These are phyloP conservation scores for Prolemur simus DNA, from an alignment of 2,113 vertebrate species.

Conservation along the genomic window DNA sequence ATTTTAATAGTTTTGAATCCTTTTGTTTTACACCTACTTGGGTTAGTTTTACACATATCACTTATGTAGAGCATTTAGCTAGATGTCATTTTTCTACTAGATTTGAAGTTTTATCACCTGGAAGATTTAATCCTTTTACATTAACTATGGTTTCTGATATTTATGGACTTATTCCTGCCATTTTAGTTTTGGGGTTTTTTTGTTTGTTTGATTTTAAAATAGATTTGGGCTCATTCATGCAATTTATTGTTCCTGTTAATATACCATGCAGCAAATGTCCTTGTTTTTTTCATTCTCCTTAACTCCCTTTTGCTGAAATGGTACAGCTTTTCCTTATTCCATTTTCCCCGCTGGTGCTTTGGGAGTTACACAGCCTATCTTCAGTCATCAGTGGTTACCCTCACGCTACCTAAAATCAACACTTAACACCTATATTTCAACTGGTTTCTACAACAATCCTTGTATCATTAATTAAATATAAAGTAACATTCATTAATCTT, in stretches of 20 bases:
- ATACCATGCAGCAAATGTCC: neutral
- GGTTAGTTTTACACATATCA: neutral
- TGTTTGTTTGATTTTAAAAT: no score
- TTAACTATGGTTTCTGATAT: neutral
- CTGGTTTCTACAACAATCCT: neutral
- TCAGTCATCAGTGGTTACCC: neutral
- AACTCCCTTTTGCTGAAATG: no score
- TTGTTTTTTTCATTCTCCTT: neutral
- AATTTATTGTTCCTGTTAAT: neutral
- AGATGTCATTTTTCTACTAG: neutral
- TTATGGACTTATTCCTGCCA: no score
- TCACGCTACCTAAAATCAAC: neutral
- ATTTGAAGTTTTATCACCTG: neutral
- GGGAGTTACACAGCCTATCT: no score
- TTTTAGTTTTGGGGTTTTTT: no score
- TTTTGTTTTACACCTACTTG: neutral
- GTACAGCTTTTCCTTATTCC: neutral
- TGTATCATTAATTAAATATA: neutral
- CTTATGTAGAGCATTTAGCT: neutral
- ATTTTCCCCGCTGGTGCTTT: neutral
- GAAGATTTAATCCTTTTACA: neutral
- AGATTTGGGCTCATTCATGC: neutral
- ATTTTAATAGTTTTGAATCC: neutral
- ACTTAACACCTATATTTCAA: neutral
- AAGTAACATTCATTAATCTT: no score